Evolutionary conservation across 2,888 invertebrate genomes (phyloP), one percentile per base, ranked within the genome.

Genomic region (Pammene fasciana): DNA sequence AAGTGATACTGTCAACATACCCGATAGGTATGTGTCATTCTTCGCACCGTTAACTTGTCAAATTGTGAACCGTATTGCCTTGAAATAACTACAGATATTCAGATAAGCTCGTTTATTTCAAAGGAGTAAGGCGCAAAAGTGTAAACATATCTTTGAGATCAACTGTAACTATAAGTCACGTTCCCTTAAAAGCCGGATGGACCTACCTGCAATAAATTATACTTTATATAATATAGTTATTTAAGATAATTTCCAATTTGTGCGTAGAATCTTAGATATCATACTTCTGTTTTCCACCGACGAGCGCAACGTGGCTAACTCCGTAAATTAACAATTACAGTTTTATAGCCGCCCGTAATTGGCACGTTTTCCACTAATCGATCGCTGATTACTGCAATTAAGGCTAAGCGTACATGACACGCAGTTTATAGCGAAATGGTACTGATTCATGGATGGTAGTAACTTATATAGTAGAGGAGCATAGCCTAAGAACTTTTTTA

Each of bases 241-340:
- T 54, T 3, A 26, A 54, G n/a, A n/a, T 16, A 50, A 46, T 34
- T 26, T 26, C 45, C 26, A 45, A 45, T 26, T 45, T 34, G 13
- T 43, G 43, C 52, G 34, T 60, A 36, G 9, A 36, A 9, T 34
- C 48, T 18, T 18, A 62, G 61, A 36, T 50, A 52, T 52, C 52
- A 41, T 62, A 52, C 41, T 41, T 41, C 26, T 57, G 36, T 38
- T 48, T 65, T 57, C 48, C 65, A 54, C 38, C 11, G 9, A 7
- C 16, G 16, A 18, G 26, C 54, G 16, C 41, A n/a, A 16, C 68
- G n/a, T 50, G 64, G 26, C 38, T 55, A 36, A 60, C 34, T 52
- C 60, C 48, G 60, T 65, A 52, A 60, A 70, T 70, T 60, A 55
- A 38, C 65, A 59, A 70, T 65, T 70, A 70, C 70, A 48, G 54